Conservation (phyloP, 2,113 vertebrate species). For the Daboia siamensis region DNA sequence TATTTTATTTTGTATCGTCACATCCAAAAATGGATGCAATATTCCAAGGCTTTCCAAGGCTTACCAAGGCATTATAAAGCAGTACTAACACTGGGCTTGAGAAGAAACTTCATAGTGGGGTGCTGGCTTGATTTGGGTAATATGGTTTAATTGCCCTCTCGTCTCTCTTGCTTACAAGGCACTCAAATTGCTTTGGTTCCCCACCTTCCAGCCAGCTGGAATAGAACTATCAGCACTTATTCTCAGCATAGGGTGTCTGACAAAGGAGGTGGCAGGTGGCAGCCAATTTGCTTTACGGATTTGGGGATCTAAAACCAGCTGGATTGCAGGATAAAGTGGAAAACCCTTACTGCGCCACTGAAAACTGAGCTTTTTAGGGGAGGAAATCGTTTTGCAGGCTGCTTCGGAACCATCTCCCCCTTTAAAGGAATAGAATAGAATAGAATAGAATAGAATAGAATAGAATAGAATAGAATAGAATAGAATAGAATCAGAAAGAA, state of each 20-base stretch:
- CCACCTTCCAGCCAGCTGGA: neutral
- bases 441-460: too few species aligned
- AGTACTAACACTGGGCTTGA: neutral
- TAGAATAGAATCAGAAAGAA: too few species aligned
- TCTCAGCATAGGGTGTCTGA: neutral
- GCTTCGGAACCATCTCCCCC: neutral
- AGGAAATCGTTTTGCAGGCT: neutral
- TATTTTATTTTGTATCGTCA: neutral
- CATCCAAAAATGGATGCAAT: neutral
- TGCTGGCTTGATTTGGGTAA: neutral
- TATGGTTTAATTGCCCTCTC: neutral
- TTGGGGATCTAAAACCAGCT: neutral
- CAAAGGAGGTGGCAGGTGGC: neutral
- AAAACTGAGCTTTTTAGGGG: neutral
- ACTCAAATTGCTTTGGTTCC: neutral
- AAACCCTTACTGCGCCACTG: neutral
- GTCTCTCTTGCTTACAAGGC: neutral
- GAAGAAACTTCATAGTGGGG: neutral
- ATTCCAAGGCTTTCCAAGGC: too few species aligned
- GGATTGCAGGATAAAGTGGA: neutral
- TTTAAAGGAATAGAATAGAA: neutral
- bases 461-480: too few species aligned
- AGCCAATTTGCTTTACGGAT: neutral
- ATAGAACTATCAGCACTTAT: neutral
- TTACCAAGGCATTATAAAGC: neutral